A percentile compares a stretch with the other conserved stretches of the same genome.
phyloP scores from a whole-genome alignment of 2,113 vertebrate species.

The Rhinoptilus africanus region DNA sequence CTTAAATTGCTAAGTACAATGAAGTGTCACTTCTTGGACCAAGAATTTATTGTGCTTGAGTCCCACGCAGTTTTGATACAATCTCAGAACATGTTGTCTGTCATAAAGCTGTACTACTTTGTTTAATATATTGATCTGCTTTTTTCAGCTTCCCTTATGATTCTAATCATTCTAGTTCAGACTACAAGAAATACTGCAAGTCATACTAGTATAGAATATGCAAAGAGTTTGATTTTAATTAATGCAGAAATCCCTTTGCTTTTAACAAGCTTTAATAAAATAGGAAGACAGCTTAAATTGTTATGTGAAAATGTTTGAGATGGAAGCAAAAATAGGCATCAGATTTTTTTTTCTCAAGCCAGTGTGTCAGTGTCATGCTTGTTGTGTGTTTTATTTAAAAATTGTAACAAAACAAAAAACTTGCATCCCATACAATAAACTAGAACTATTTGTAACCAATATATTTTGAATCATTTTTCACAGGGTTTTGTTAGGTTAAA shows the following conservation, averaged over 20 bases:
- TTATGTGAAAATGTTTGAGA: not conserved
- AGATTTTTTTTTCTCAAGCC: not conserved
- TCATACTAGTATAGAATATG: not conserved
- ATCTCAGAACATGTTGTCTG: rapidly evolving
- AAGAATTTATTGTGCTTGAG: not conserved
- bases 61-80: not conserved
- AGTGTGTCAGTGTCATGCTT: not conserved
- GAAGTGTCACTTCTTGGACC: not conserved
- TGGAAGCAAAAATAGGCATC: not conserved
- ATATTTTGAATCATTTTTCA: not conserved
- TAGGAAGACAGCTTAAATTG: not conserved
- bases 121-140: not conserved
- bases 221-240: not conserved
- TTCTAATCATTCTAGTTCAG: not conserved
- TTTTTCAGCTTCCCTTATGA: not conserved
- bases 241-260: not conserved
- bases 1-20: not conserved
- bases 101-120: not conserved
- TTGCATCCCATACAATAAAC: rapidly evolving
- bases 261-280: not conserved
- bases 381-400: not conserved
- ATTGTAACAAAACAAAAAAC: not conserved
- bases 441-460: not conserved
- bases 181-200: not conserved
- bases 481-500: not conserved